A percentile compares a stretch with the other conserved stretches of the same genome.
Conservation (phyloP, 2,797 vertebrate genomes). For the Poecilia velifera region DNA sequence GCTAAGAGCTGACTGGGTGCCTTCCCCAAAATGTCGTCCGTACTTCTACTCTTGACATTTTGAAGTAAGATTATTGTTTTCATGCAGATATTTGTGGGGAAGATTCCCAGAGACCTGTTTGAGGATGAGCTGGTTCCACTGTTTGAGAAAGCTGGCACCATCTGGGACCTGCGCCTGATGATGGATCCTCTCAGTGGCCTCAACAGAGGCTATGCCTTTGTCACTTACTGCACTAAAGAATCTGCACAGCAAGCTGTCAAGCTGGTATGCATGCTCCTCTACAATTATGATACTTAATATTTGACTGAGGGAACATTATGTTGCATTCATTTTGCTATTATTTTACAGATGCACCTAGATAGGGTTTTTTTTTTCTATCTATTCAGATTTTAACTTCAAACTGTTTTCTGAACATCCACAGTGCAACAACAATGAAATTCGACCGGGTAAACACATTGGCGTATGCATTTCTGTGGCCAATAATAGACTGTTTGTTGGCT, state of each 20-base stretch:
- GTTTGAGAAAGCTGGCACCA: slow-evolving; percentile 98
- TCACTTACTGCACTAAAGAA: slow-evolving; percentile 99
- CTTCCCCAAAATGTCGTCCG: neutral
- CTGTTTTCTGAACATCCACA: slow-evolving; percentile 59
- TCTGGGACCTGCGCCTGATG: slow-evolving; percentile 99
- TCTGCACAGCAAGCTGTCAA: slow-evolving; percentile 99
- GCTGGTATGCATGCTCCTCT: slow-evolving; percentile 83
- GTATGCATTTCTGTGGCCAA: slow-evolving; percentile 99
- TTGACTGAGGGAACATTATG: neutral
- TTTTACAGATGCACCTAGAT: neutral
- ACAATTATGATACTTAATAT: neutral
- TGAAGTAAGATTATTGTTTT: slow-evolving; percentile 7
- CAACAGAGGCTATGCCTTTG: slow-evolving; percentile 98
- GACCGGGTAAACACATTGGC: slow-evolving; percentile 98
- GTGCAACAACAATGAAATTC: slow-evolving; percentile 99
- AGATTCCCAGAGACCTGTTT: slow-evolving; percentile 98
- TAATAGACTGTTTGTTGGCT: slow-evolving; percentile 99
- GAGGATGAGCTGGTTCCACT: slow-evolving; percentile 98
- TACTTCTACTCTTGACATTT: neutral
- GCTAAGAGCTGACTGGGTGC: slow-evolving; percentile 74
- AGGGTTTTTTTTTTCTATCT: neutral
- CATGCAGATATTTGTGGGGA: slow-evolving; percentile 96
- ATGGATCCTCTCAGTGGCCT: slow-evolving; percentile 99
- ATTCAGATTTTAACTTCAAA: neutral
- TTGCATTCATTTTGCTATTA: slow-evolving; percentile 1